phyloP scores from a whole-genome alignment of 2,113 vertebrate genomes.

The Corythoichthys intestinalis region DNA sequence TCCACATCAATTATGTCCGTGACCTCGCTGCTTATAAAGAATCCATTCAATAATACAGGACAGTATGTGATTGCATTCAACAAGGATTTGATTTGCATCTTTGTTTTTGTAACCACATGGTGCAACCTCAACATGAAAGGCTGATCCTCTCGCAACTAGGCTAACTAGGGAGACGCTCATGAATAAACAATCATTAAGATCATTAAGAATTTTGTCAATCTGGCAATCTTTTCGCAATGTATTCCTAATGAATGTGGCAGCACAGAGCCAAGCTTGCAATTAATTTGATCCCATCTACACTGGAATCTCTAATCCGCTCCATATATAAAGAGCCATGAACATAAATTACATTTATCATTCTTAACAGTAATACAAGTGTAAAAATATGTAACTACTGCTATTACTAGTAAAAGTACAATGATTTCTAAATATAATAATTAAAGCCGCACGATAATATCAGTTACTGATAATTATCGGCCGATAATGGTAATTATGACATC shows the following conservation, averaged over 20 bases:
- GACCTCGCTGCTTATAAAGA: background rate
- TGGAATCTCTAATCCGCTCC: background rate
- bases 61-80: background rate
- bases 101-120: background rate
- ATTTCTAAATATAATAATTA: background rate
- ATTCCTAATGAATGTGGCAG: background rate
- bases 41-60: slow-evolving; percentile 5
- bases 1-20: background rate
- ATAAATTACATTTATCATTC: background rate
- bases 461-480: too few species aligned
- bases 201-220: slow-evolving; percentile 9
- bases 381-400: background rate
- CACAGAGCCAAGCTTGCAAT: background rate
- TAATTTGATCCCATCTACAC: background rate
- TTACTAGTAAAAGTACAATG: background rate
- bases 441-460: too few species aligned
- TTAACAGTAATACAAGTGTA: background rate
- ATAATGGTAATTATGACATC: too few species aligned
- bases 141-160: background rate
- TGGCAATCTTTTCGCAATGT: background rate
- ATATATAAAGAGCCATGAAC: background rate
- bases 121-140: background rate
- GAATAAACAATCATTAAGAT: background rate
- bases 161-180: background rate
- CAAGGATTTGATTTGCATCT: background rate